These are phyloP conservation scores for Tupaia tana DNA, from an alignment of 2,113 vertebrate species.

Conservation along the genomic window DNA sequence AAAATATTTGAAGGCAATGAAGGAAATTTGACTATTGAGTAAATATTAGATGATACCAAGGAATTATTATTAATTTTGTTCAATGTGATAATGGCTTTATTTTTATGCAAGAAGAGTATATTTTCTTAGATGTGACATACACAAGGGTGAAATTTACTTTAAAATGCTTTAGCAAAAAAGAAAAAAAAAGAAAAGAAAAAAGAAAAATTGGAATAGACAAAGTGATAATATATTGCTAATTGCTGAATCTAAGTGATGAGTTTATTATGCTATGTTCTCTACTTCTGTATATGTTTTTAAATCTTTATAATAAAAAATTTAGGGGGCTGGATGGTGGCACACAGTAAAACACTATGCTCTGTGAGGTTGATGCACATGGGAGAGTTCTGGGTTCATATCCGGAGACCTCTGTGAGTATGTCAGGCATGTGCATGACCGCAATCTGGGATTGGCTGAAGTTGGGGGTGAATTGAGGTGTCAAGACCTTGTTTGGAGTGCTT, in stretches of 20 bases:
- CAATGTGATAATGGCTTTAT: conserved; percentile 29
- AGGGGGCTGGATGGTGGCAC: too few species aligned
- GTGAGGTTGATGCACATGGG: too few species aligned
- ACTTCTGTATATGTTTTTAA: conserved; percentile 8
- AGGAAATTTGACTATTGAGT: neutral
- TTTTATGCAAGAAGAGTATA: neutral
- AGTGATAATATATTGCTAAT: neutral
- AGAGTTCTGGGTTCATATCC: too few species aligned
- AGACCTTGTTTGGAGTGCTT: too few species aligned
- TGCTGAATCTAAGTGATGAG: neutral
- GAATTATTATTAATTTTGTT: conserved; percentile 1
- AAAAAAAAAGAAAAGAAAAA: neutral
- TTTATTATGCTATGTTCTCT: conserved; percentile 23
- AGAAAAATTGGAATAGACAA: neutral
- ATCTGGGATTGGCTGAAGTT: too few species aligned
- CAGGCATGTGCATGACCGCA: too few species aligned
- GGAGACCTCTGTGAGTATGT: too few species aligned
- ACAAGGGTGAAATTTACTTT: conserved; percentile 22
- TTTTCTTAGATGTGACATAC: neutral
- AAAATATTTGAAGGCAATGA: neutral
- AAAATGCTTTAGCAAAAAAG: neutral
- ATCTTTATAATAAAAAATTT: neutral
- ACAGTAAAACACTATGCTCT: too few species aligned
- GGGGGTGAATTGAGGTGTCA: too few species aligned
- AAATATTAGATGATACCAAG: conserved; percentile 5